These are phyloP conservation scores for Nemurella pictetii DNA, from an alignment of 2,888 invertebrate species.

Conservation along the genomic window DNA sequence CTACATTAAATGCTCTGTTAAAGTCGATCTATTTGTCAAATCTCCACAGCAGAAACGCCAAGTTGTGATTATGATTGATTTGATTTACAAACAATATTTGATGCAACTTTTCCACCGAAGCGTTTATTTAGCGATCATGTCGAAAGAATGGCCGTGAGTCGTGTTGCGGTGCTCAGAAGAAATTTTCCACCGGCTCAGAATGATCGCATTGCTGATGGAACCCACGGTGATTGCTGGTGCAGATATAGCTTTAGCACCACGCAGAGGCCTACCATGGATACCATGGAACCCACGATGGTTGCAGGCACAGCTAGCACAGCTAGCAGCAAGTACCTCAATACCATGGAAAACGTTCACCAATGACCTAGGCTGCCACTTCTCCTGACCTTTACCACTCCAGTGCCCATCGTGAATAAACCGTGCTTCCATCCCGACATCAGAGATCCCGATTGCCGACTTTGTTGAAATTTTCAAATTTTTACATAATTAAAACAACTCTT, in stretches of 20 bases:
- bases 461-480: not conserved
- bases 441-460: conserved; percentile 1
- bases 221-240: too few species aligned
- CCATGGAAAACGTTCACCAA: not conserved
- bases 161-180: not conserved
- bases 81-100: not conserved
- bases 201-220: not conserved
- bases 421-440: conserved; percentile 3
- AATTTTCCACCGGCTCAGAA: too few species aligned
- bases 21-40: too few species aligned
- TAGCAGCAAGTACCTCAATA: too few species aligned
- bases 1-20: too few species aligned
- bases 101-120: not conserved
- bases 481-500: not conserved
- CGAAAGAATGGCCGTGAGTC: not conserved
- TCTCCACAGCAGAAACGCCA: not conserved
- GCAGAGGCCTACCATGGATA: too few species aligned
- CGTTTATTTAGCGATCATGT: not conserved
- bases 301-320: too few species aligned
- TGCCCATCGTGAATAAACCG: conserved; percentile 14
- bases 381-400: not conserved
- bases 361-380: not conserved
- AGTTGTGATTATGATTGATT: not conserved
- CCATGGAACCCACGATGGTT: not conserved
- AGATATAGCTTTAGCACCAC: too few species aligned